Evolutionary conservation across 1,140 invertebrate genomes (phyloP).

Genomic region (Aphelinus certus): DNA sequence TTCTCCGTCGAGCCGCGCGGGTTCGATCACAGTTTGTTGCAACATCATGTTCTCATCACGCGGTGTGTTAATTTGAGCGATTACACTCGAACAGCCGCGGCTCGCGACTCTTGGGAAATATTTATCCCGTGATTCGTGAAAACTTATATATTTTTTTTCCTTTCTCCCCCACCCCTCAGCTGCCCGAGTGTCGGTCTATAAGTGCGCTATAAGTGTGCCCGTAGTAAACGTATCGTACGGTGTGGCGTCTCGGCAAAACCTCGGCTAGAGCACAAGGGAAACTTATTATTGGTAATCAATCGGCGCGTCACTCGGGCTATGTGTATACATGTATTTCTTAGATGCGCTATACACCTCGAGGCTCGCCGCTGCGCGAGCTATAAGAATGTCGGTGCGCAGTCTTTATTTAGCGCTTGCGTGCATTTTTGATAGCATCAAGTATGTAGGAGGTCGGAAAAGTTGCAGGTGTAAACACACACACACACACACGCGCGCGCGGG

Average conservation of each 20-base stretch:
- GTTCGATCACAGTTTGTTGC: no score
- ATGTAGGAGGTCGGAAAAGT: conserved; percentile 9
- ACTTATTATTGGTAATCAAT: conserved; percentile 34
- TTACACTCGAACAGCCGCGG: no score
- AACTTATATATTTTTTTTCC: no score
- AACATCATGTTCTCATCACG: no score
- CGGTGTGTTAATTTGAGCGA: no score
- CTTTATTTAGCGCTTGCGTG: conserved; percentile 36
- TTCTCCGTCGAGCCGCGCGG: no score
- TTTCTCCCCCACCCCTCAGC: no score
- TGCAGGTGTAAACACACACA: neutral
- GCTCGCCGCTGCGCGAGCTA: neutral
- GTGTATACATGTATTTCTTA: neutral
- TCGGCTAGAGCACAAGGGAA: neutral
- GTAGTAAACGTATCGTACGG: no score
- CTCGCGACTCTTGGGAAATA: no score
- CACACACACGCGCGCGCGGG: neutral
- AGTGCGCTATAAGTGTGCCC: no score
- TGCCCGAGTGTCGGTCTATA: no score
- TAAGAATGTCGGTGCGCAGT: conserved; percentile 31
- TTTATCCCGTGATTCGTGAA: no score
- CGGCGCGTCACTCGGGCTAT: neutral
- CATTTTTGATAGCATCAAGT: conserved; percentile 24
- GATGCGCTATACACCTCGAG: neutral
- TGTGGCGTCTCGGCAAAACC: neutral